Base-by-base conservation (phyloP, 2,797 vertebrate species). In the Phaenicophaeus curvirostris region DNA sequence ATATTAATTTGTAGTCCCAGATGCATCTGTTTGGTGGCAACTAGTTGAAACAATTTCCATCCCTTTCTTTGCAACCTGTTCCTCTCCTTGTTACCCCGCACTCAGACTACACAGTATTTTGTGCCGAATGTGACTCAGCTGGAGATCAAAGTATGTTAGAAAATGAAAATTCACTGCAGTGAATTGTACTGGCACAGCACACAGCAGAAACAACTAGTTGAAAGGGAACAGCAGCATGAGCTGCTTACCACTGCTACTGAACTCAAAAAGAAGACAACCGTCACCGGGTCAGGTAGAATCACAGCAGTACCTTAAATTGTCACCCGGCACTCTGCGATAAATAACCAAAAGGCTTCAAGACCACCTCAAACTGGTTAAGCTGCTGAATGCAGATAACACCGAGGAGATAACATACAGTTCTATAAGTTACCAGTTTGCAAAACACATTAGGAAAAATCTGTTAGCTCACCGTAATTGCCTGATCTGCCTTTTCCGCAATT, bases 401-500 rank as follows among this genome's bases (percentile, higher is more conserved):
- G 50, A 78, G 28, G 13, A 87, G 18, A n/a, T 46, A 81, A 39
- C 13, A 55, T 4, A 67, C 8, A 30, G 27, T 54, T 74, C n/a
- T 80, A 72, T 83, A 55, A 54, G 28, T 5, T 30, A 51, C 28
- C 80, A 15, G 5, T 53, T 88, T 76, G 44, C 31, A 88, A 66
- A 86, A 90, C 5, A 5, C 62, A n/a, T 54, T 44, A 84, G 10
- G 10, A 91, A 66, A 65, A 92, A 53, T 39, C 39, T 30, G 33
- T 85, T 62, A 89, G 94, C 97, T 98, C 81, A 98, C 98, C 24
- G 97, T 94, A 85, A 98, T 93, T 78, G 97, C 97, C 87, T 98
- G 98, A 31, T 95, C 96, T 54, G 97, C 92, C 94, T 98, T 98
- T 85, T 98, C 96, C 94, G 97, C 96, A 74, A 97, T 95, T 85